Evolutionary conservation across 2,113 vertebrate genomes (phyloP), one percentile per base, ranked within the genome.

Genomic region (Microcebus murinus): DNA sequence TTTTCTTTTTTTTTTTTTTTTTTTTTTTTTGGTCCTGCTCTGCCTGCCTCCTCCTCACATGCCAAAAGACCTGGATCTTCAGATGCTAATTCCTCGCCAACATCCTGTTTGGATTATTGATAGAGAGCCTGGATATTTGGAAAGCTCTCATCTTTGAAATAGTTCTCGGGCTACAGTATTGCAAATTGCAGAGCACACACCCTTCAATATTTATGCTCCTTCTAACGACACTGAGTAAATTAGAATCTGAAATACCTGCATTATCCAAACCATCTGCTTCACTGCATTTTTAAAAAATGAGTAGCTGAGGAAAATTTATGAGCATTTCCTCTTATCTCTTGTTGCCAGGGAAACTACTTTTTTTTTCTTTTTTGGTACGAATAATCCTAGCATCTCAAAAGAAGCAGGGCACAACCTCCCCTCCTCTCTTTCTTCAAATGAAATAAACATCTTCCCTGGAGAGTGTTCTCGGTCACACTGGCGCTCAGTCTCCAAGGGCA

Each of bases 281-380:
- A 14, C 45, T 18, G 94, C 93, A 39, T 94, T 96, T 86, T 82
- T n/a, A 39, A 82, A 90, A 97, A 97, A 93, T 7, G 91, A 96
- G 96, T 91, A 94, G 95, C 95, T 98, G 97, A 98, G 86, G 71
- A 67, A 96, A 96, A 83, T 63, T 96, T 93, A 94, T 6, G 91
- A 97, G 97, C 84, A 59, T 25, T 84, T 94, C 83, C 91, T 90
- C 95, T 57, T 89, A 73, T 50, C 79, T 97, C 96, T 91, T 94
- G 97, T 98, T 98, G 98, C 98, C 91, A 98, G 90, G 98, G 97
- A 97, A 98, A 98, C 97, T 67, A 81, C 52, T 95, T 91, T 61
- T 61, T 68, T 68, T 87, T 90, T 94, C 87, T 48, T n/a, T 85
- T 71, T 93, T 65, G 85, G 29, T 93, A 92, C 86, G 84, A 73